phyloP scores from a whole-genome alignment of 2,113 vertebrate species.

The Paradisaea rubra region DNA sequence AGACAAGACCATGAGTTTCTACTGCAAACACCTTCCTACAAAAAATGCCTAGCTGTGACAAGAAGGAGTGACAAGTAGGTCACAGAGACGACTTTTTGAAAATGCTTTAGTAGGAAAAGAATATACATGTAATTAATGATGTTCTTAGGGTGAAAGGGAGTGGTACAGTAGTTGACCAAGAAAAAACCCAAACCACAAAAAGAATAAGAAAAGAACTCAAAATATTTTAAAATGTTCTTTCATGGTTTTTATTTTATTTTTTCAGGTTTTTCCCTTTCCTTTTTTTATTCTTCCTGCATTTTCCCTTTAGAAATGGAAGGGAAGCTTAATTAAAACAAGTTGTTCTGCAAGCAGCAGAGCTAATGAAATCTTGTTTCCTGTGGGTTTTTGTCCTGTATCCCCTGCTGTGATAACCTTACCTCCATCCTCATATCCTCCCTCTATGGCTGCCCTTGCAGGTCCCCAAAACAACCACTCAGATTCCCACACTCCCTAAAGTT shows the following conservation, averaged over 20 bases:
- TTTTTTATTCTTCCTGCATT: constrained; percentile 14
- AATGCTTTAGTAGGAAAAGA: background rate
- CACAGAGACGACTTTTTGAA: background rate
- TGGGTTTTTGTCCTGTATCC: background rate
- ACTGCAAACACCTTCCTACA: background rate
- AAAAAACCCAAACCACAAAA: background rate
- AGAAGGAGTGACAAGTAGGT: background rate
- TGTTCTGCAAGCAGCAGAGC: background rate
- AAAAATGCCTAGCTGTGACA: background rate
- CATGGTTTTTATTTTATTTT: constrained; percentile 13
- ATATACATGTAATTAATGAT: background rate
- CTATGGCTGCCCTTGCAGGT: background rate
- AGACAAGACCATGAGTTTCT: background rate
- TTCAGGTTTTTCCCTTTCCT: constrained; percentile 50
- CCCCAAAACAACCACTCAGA: background rate
- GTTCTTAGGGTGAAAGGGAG: background rate
- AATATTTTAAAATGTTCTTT: background rate
- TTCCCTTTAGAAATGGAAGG: constrained; percentile 26
- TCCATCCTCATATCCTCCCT: background rate
- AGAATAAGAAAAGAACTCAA: background rate
- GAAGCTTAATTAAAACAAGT: constrained; percentile 59
- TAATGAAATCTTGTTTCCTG: constrained; percentile 51
- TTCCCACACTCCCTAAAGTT: background rate
- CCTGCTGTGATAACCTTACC: constrained; percentile 34
- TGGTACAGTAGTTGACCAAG: background rate